These are phyloP conservation scores for Mesorhabditis sp. DNA, from an alignment of 2,888 invertebrate species.

Conservation along the genomic window DNA sequence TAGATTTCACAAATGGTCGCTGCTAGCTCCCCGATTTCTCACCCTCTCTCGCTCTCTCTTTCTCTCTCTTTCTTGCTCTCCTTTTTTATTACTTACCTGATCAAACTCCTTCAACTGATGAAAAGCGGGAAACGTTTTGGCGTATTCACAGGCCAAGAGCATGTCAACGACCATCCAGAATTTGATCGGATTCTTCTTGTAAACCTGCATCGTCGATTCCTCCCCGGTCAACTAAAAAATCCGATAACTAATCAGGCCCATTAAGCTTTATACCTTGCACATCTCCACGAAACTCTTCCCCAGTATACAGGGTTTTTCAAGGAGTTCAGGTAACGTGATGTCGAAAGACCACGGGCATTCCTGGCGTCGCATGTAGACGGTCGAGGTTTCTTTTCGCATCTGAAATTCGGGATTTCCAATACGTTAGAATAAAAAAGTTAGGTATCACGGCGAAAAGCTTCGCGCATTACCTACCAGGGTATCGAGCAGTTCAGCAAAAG, in stretches of 20 bases:
- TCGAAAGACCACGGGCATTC: not conserved
- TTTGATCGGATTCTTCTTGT: slow-evolving; percentile 22
- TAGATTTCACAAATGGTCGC: not conserved
- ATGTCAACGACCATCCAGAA: slow-evolving; percentile 43
- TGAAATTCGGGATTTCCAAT: slow-evolving; percentile 7
- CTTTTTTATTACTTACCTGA: slow-evolving; percentile 20
- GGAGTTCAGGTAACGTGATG: not conserved
- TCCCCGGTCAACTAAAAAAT: not conserved
- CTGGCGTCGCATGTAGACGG: slow-evolving; percentile 12
- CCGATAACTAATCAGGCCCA: not conserved
- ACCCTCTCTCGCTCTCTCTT: too few relatives aligned
- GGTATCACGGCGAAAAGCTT: too few relatives aligned
- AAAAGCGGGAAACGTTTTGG: slow-evolving; percentile 35
- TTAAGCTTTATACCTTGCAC: not conserved
- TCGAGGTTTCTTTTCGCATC: slow-evolving; percentile 12
- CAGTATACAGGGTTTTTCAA: slow-evolving; percentile 18
- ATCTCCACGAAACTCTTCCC: not conserved
- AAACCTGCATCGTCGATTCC: slow-evolving; percentile 7
- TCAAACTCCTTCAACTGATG: slow-evolving; percentile 22
- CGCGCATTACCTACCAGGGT: too few relatives aligned
- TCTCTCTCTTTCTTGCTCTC: too few relatives aligned
- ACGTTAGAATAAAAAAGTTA: too few relatives aligned
- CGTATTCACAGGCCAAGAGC: slow-evolving; percentile 33
- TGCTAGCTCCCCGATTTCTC: too few relatives aligned
- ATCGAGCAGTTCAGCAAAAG: slow-evolving; percentile 1